phyloP scores from a whole-genome alignment of 2,888 invertebrate species.

The Pecten maximus region DNA sequence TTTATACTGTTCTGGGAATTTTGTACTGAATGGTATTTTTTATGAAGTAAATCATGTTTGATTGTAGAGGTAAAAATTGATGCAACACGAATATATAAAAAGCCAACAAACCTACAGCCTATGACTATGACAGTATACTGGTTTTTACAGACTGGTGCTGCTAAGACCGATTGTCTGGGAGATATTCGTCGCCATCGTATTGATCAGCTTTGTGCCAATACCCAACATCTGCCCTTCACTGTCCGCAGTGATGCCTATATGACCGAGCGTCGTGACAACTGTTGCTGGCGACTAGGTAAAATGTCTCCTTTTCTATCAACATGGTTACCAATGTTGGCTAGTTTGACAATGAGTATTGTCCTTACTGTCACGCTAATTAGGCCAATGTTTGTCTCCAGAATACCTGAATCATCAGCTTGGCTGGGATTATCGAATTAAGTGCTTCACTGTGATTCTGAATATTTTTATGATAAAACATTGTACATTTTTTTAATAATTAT shows the following conservation, averaged over 20 bases:
- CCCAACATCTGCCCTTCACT: conserved; percentile 68
- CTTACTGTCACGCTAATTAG: not conserved
- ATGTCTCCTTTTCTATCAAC: not conserved
- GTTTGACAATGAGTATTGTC: not conserved
- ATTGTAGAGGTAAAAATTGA: too few relatives aligned
- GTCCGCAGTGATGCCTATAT: conserved; percentile 61
- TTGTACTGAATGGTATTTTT: too few relatives aligned
- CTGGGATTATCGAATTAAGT: too few relatives aligned
- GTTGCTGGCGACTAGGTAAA: conserved; percentile 73
- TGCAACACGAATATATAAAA: too few relatives aligned
- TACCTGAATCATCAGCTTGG: too few relatives aligned
- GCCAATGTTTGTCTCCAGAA: too few relatives aligned
- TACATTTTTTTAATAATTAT: not conserved
- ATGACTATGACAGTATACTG: not conserved
- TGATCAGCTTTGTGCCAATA: conserved; percentile 70
- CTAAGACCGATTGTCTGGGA: conserved; percentile 64
- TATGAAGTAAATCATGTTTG: too few relatives aligned
- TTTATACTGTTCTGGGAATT: too few relatives aligned
- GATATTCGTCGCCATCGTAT: conserved; percentile 70
- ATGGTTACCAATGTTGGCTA: not conserved
- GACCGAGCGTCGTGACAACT: conserved; percentile 61
- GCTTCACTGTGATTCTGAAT: too few relatives aligned
- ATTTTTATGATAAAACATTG: too few relatives aligned
- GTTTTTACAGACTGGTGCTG: conserved; percentile 43
- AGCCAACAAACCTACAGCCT: not conserved